Evolutionary conservation across 2,113 vertebrate genomes (phyloP), one percentile per base, ranked within the genome.

Genomic region (Myotis lucifugus): DNA sequence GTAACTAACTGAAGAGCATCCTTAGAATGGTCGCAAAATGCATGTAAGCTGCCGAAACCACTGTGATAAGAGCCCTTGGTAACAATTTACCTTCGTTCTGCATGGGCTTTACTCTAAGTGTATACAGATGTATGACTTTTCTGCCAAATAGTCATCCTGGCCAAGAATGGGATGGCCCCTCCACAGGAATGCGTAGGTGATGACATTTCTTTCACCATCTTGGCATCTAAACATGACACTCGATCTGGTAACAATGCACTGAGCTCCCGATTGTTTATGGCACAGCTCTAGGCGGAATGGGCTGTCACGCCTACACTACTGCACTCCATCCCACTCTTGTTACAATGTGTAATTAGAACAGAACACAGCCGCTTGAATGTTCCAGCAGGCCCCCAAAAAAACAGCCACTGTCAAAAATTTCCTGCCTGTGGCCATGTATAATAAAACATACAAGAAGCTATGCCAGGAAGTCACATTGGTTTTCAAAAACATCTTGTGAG

Each of bases 121-220:
- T 77, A 64, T 82, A 73, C 84, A 96, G 84, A 97, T 69, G 67
- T 7, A 27, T 8, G 84, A 21, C 48, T 88, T 77, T 95, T 73
- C 77, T 93, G 74, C 67, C 83, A 93, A 90, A 94, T 18, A 52
- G 12, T 59, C 19, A 50, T 40, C 82, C 48, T 40, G 17, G 52
- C 95, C 54, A n/a, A 77, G 84, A 19, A 70, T 6, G 4, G 76
- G 79, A 67, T 13, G 9, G 32, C 34, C 54, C 29, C 74, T 87
- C 56, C 23, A 8, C 9, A 46, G 70, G 59, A 59, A 85, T 4
- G 48, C 1, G 5, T 19, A 85, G 81, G 88, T 90, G 88, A 96
- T 85, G 90, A 96, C 81, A 86, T 89, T 95, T 90, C 69, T 72
- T 89, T 93, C 61, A 85, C 72, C 46, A 48, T 78, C 66, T 64